Evolutionary conservation across 37 sponge, comb jelly and placozoan genomes (phyloP), one percentile per base, ranked within the genome.

Genomic region (Oopsacas minuta): DNA sequence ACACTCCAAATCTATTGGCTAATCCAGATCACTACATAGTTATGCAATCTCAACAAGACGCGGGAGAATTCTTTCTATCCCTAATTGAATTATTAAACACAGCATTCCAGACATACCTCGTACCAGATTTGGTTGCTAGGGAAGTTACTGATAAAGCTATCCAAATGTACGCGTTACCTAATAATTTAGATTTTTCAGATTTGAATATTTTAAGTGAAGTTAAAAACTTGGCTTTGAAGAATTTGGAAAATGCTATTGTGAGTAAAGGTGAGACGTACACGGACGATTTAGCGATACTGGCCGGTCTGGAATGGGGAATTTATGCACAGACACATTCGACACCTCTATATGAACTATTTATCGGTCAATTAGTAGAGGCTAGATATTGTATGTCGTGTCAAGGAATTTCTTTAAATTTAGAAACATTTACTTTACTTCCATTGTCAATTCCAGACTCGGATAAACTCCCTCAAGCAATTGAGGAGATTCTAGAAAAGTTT

Each of bases 31-130:
- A 34, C 28, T 61, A 61, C 75, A 61, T 61, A 32, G 75, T 61
- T 61, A 61, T 61, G 75, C 91, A 91, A 53, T 52, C 85, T 0
- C 91, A 91, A 38, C 91, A 91, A 81, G 91, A 91, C 82, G 86
- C 87, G 0, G 88, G 86, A 0, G 91, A 91, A 52, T 91, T 88
- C 52, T 82, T 91, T 5, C 36, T 91, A 0, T 91, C 86, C 88
- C 34, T 91, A 12, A 81, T 91, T 15, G 85, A 91, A 25, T 36
- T 42, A 1, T 81, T 91, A 8, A 86, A 91, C 30, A 20, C 37
- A 39, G 32, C 28, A 25, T 61, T 61, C 28, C 22, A n/a, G 3
- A n/a, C 20, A 61, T 61, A 25, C 75, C 75, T 61, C 22, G 7
- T n/a, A n/a, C 75, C 75, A 10, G 28, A 25, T 10, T 34, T 34